Percentiles rank a stretch among this genome's conserved stretches.
These are phyloP conservation scores for Yponomeuta cagnagella DNA, from an alignment of 2,888 invertebrate species.

Conservation along the genomic window DNA sequence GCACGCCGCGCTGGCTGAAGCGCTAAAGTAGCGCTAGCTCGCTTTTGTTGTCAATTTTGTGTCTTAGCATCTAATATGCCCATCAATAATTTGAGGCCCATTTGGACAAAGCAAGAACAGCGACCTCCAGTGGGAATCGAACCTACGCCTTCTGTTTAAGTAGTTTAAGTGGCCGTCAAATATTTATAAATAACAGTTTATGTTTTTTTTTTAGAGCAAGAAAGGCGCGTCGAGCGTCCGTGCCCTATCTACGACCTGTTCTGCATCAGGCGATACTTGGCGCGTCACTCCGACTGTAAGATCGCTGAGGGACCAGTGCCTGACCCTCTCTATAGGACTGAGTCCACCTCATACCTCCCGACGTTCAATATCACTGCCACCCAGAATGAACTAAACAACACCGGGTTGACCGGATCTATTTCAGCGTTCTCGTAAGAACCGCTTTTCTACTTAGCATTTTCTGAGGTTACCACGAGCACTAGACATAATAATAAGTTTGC, in stretches of 20 bases:
- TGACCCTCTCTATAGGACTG: conserved; percentile 24
- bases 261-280: conserved; percentile 24
- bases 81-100: too few species aligned
- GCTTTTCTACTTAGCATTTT: too few species aligned
- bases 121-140: too few species aligned
- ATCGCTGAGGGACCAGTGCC: conserved; percentile 21
- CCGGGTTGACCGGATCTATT: conserved; percentile 31
- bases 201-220: conserved; percentile 8
- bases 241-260: conserved; percentile 20
- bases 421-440: conserved; percentile 35
- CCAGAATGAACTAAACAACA: conserved; percentile 20
- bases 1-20: too few species aligned
- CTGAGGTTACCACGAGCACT: too few species aligned
- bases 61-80: too few species aligned
- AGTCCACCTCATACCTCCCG: conserved; percentile 18
- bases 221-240: conserved; percentile 17
- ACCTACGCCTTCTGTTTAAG: too few species aligned
- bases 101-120: too few species aligned
- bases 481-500: too few species aligned
- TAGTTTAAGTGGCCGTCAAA: too few species aligned
- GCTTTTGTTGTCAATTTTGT: too few species aligned
- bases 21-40: too few species aligned
- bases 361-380: conserved; percentile 28
- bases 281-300: conserved; percentile 20
- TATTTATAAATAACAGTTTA: neutral